A percentile compares a stretch with the other conserved stretches of the same genome.
phyloP scores from a whole-genome alignment of 1,140 invertebrate genomes.

The Caenorhabditis inopinata region DNA sequence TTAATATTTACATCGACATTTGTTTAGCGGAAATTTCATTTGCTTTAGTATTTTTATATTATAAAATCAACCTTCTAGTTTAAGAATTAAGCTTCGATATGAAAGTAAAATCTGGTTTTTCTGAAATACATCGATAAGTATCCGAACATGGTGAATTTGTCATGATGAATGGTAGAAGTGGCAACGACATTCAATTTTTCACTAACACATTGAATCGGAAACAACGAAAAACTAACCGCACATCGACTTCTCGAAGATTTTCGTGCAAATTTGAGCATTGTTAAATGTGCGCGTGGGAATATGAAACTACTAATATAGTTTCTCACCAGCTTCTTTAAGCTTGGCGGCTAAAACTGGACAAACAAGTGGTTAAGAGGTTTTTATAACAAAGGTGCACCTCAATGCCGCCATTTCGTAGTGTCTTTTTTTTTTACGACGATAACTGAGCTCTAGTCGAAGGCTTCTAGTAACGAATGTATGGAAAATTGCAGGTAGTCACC shows the following conservation, averaged over 20 bases:
- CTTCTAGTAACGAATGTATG: slow-evolving; percentile 14
- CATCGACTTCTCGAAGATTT: background rate
- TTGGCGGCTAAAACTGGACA: background rate
- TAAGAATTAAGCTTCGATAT: too few relatives aligned
- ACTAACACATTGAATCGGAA: background rate
- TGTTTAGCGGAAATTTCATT: too few relatives aligned
- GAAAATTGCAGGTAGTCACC: slow-evolving; percentile 23
- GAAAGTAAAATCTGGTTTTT: too few relatives aligned
- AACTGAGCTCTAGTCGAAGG: background rate
- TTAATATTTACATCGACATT: too few relatives aligned
- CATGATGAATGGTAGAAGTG: too few relatives aligned
- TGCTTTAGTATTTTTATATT: too few relatives aligned
- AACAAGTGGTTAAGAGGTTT: background rate
- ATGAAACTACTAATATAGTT: background rate
- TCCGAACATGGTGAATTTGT: too few relatives aligned
- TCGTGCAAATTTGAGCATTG: background rate
- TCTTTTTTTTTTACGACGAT: background rate
- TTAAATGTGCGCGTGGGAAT: background rate
- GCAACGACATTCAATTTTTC: too few relatives aligned
- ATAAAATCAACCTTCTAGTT: too few relatives aligned
- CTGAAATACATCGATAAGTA: too few relatives aligned
- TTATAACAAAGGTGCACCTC: background rate
- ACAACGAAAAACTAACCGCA: background rate
- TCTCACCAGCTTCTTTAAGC: background rate
- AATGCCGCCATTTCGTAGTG: background rate